phyloP scores from a whole-genome alignment of 2,113 vertebrate genomes.

The Phyllopteryx taeniolatus region DNA sequence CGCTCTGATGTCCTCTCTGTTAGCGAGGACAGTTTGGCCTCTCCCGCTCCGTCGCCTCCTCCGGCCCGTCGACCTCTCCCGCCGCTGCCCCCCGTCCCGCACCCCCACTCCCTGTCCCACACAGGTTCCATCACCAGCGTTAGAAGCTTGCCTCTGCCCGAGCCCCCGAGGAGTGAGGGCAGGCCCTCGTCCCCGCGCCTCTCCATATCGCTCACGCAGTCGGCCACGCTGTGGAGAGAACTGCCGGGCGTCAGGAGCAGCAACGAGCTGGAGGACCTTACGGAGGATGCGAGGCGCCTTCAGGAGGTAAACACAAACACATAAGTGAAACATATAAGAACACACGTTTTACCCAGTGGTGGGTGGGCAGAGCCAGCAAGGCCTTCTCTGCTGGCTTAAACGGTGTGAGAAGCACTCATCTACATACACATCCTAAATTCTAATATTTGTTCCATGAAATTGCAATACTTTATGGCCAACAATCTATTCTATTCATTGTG shows the following conservation, averaged over 20 bases:
- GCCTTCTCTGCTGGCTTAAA: no score
- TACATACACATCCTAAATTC: no score
- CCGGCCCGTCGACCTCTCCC: slow-evolving; percentile 81
- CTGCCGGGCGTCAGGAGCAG: slow-evolving; percentile 83
- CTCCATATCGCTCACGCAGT: slow-evolving; percentile 77
- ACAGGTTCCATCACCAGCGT: slow-evolving; percentile 66
- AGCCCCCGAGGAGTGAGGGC: slow-evolving; percentile 54
- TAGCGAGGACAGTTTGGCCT: slow-evolving; percentile 22
- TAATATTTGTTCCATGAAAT: no score
- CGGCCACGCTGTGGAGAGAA: slow-evolving; percentile 86
- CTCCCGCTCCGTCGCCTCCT: slow-evolving; percentile 65
- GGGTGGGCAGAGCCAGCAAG: no score
- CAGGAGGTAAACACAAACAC: slow-evolving; percentile 81
- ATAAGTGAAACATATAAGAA: no score
- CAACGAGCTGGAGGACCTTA: slow-evolving; percentile 76
- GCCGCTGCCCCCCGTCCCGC: slow-evolving; percentile 45
- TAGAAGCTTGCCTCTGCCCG: slow-evolving; percentile 68
- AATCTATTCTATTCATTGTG: no score
- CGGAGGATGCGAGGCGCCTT: slow-evolving; percentile 82
- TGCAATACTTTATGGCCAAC: no score
- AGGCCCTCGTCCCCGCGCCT: slow-evolving; percentile 72
- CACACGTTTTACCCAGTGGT: no score
- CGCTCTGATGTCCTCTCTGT: slow-evolving; percentile 70
- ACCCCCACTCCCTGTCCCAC: slow-evolving; percentile 59
- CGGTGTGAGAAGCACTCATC: no score